These are phyloP conservation scores for Prenolepis imparis DNA, from an alignment of 2,888 invertebrate species.

Conservation along the genomic window DNA sequence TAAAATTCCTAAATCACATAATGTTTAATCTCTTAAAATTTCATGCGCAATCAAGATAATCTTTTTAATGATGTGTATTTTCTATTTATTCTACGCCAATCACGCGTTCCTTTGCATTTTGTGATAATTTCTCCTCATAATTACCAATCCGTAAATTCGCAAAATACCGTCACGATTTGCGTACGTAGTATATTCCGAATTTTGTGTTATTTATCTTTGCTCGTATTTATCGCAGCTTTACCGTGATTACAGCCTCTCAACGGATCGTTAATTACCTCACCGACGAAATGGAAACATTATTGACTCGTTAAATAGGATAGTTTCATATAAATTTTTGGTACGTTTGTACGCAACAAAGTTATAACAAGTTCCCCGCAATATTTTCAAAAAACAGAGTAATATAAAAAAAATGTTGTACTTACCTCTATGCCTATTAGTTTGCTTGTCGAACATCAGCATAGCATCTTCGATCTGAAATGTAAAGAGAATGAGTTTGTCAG, in stretches of 20 bases:
- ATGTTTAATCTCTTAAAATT: not conserved
- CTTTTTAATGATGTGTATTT: not conserved
- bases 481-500: conserved; percentile 77
- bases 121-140: conserved; percentile 13
- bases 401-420: conserved; percentile 69
- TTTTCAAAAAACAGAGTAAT: conserved; percentile 42
- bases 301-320: conserved; percentile 76
- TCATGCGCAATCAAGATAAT: not conserved
- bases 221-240: conserved; percentile 65
- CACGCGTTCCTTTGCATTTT: not conserved
- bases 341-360: conserved; percentile 66
- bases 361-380: conserved; percentile 60
- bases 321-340: conserved; percentile 73
- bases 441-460: conserved; percentile 99
- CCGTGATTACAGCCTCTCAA: conserved; percentile 75
- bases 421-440: conserved; percentile 99
- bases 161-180: conserved; percentile 65
- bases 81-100: not conserved
- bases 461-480: conserved; percentile 99
- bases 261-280: conserved; percentile 72
- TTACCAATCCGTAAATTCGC: not conserved
- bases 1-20: not conserved
- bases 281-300: conserved; percentile 71
- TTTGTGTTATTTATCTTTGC: conserved; percentile 75
- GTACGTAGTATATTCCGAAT: conserved; percentile 59